Evolutionary conservation across 2,888 invertebrate species (phyloP).

Genomic region (Acanthosoma haemorrhoidale): DNA sequence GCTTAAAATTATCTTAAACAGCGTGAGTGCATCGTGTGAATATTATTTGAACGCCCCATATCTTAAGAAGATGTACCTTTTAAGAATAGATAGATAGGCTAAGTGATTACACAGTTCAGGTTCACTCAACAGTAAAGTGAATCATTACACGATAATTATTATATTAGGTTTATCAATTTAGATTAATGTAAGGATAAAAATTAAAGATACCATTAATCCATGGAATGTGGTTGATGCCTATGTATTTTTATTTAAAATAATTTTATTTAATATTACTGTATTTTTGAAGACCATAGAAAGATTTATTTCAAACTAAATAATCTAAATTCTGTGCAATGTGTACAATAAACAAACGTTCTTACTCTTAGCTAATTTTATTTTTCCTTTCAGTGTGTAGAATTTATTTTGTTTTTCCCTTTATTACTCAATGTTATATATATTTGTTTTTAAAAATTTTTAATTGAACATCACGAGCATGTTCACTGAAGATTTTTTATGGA

Average conservation of each 20-base stretch:
- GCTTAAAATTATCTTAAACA: constrained; percentile 19
- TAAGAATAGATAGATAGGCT: constrained; percentile 15
- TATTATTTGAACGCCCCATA: constrained; percentile 16
- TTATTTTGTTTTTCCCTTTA: not conserved
- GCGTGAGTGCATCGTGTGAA: constrained; percentile 21
- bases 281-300: constrained; percentile 5
- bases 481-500: not conserved
- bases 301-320: constrained; percentile 10
- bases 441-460: too few relatives aligned
- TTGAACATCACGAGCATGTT: too few relatives aligned
- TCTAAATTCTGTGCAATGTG: constrained; percentile 16
- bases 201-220: not conserved
- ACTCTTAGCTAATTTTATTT: constrained; percentile 22
- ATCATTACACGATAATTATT: not conserved
- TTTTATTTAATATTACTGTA: not conserved
- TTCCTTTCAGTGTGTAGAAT: not conserved
- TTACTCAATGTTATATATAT: not conserved
- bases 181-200: not conserved
- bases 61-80: constrained; percentile 19
- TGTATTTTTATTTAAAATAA: not conserved
- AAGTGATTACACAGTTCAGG: constrained; percentile 12
- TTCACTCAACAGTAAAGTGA: constrained; percentile 26
- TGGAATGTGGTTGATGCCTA: constrained; percentile 13
- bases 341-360: constrained; percentile 25
- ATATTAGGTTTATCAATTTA: constrained; percentile 16